Evolutionary conservation across 2,113 vertebrate genomes (phyloP).

Genomic region (Odontophorus gujanensis): DNA sequence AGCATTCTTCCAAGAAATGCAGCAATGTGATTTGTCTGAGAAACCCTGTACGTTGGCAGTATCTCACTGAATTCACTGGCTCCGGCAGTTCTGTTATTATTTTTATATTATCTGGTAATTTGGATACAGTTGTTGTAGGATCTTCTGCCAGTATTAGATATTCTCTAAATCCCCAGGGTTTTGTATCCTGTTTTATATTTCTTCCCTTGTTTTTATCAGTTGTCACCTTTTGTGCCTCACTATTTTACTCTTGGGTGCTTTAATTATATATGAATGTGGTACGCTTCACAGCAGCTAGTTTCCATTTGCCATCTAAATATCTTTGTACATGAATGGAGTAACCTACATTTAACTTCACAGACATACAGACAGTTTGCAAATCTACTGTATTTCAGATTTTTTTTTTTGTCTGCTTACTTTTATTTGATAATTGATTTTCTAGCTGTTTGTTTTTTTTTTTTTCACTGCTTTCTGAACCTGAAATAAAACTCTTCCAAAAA

Average conservation of each 20-base stretch:
- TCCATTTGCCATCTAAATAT: constrained; percentile 75
- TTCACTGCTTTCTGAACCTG: not conserved
- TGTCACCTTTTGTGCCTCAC: constrained; percentile 76
- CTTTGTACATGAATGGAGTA: constrained; percentile 66
- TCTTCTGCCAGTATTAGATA: constrained; percentile 70
- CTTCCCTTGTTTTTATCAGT: constrained; percentile 76
- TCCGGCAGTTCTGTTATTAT: constrained; percentile 52
- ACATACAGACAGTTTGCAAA: constrained; percentile 32
- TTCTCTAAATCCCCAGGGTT: constrained; percentile 64
- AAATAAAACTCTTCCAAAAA: not conserved
- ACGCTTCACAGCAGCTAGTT: constrained; percentile 65
- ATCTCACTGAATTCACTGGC: constrained; percentile 13
- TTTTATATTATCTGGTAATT: constrained; percentile 74
- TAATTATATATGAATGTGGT: constrained; percentile 81
- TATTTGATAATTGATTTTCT: constrained; percentile 47
- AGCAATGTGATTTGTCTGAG: not conserved
- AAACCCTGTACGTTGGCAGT: constrained; percentile 8
- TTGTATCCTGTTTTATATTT: constrained; percentile 74
- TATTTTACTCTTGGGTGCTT: constrained; percentile 78
- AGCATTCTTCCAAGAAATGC: not conserved
- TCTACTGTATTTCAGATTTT: constrained; percentile 10
- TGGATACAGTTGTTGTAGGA: constrained; percentile 71
- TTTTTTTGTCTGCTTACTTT: constrained; percentile 30
- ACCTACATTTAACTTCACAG: constrained; percentile 73
- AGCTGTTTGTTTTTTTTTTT: not conserved